Evolutionary conservation across 2,888 invertebrate genomes (phyloP).

Genomic region (Aspidiotus destructor): DNA sequence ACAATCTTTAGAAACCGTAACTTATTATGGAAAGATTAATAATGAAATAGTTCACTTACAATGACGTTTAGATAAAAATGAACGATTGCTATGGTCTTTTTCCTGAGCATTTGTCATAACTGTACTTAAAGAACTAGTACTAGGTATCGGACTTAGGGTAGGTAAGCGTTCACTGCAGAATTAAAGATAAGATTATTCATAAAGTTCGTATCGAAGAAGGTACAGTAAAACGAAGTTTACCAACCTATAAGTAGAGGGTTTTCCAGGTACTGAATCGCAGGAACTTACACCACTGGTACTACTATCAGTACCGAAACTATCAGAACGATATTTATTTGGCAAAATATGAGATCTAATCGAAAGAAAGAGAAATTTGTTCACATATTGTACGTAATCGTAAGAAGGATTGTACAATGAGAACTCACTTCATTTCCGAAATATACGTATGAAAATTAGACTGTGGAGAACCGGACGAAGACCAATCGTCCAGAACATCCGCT

Average conservation of each 20-base stretch:
- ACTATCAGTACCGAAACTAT: conserved; percentile 53
- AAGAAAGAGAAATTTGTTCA: conserved; percentile 2
- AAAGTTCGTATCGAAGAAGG: too few relatives aligned
- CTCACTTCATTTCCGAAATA: conserved; percentile 14
- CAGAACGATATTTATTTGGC: conserved; percentile 30
- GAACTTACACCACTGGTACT: conserved; percentile 75
- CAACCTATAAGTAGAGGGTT: conserved; percentile 38
- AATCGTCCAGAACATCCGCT: conserved; percentile 35
- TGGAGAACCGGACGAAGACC: conserved; percentile 24
- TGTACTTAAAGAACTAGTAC: conserved; percentile 46
- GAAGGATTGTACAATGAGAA: neutral
- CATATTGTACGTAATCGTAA: neutral
- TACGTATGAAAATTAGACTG: conserved; percentile 27
- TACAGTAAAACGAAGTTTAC: neutral
- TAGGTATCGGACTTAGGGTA: conserved; percentile 79
- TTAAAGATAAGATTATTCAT: conserved; percentile 3
- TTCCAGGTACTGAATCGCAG: conserved; percentile 61
- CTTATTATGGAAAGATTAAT: neutral
- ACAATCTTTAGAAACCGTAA: neutral
- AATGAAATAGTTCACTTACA: conserved; percentile 3
- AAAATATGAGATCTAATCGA: conserved; percentile 29
- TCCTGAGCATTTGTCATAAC: conserved; percentile 25
- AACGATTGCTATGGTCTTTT: conserved; percentile 11
- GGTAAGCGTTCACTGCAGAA: conserved; percentile 55
- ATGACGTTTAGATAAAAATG: conserved; percentile 25